Conservation (phyloP, 2,797 vertebrate species). For the Danio kyathit region DNA sequence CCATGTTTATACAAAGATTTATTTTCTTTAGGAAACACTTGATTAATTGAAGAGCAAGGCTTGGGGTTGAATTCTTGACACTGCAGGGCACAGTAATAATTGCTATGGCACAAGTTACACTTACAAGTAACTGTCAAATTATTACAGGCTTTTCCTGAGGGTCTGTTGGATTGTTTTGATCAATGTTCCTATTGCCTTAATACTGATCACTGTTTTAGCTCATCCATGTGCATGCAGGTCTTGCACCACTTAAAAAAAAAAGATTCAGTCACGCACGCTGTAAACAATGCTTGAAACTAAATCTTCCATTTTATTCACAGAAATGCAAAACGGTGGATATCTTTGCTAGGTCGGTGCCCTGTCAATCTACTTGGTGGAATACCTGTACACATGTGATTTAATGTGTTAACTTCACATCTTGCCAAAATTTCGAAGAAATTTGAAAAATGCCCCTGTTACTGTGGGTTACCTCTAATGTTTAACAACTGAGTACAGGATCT, state of each 20-base stretch:
- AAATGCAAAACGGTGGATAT: conserved; percentile 60
- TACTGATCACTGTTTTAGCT: conserved; percentile 60
- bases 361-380: conserved; percentile 50
- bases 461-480: conserved; percentile 45
- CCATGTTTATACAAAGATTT: conserved; percentile 78
- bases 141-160: conserved; percentile 54
- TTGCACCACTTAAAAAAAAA: conserved; percentile 58
- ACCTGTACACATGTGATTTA: conserved; percentile 56
- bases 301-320: conserved; percentile 64
- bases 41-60: conserved; percentile 56
- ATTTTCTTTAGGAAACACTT: conserved; percentile 61
- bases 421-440: conserved; percentile 22
- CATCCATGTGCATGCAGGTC: conserved; percentile 66
- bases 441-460: conserved; percentile 50
- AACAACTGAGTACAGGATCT: conserved; percentile 47
- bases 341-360: conserved; percentile 54
- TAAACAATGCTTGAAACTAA: conserved; percentile 63
- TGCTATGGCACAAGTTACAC: conserved; percentile 25
- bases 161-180: conserved; percentile 56
- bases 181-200: conserved; percentile 63
- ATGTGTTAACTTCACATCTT: conserved; percentile 51
- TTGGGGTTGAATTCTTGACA: conserved; percentile 53
- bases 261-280: conserved; percentile 50
- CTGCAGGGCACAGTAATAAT: conserved; percentile 54
- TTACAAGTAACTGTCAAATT: conserved; percentile 50